These are phyloP conservation scores for Carassius auratus DNA, from an alignment of 2,113 vertebrate species.

Conservation along the genomic window DNA sequence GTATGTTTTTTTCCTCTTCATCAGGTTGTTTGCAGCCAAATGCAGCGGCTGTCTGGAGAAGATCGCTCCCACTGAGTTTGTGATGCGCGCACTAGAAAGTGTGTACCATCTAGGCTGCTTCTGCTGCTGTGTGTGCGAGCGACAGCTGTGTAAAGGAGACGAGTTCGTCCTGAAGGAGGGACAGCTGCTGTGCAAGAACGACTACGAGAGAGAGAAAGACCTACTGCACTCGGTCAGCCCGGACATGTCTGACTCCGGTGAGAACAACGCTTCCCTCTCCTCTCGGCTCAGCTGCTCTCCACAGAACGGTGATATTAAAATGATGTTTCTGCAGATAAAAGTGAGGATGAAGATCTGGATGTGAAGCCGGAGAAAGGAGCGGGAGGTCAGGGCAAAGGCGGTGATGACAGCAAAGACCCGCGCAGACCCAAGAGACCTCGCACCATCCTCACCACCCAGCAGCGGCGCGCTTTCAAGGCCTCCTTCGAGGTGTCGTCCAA, in stretches of 20 bases:
- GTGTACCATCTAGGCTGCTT: slow-evolving; percentile 95
- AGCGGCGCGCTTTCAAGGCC: slow-evolving; percentile 92
- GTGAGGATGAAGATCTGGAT: slow-evolving; percentile 87
- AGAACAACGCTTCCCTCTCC: slow-evolving; percentile 27
- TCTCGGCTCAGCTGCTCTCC: background rate
- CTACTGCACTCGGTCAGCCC: slow-evolving; percentile 85
- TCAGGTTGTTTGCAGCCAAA: slow-evolving; percentile 87
- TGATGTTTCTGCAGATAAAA: slow-evolving; percentile 80
- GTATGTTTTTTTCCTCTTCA: background rate
- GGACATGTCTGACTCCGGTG: slow-evolving; percentile 88
- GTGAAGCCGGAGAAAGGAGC: slow-evolving; percentile 81
- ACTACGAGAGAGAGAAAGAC: slow-evolving; percentile 89
- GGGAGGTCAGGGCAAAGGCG: slow-evolving; percentile 77
- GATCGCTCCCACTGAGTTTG: slow-evolving; percentile 87
- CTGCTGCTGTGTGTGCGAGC: slow-evolving; percentile 90
- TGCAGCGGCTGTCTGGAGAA: slow-evolving; percentile 91
- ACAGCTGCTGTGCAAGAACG: slow-evolving; percentile 89
- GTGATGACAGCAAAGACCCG: slow-evolving; percentile 83
- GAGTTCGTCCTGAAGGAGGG: slow-evolving; percentile 91
- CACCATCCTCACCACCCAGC: slow-evolving; percentile 90
- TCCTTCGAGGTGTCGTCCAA: slow-evolving; percentile 96
- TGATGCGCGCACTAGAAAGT: slow-evolving; percentile 89
- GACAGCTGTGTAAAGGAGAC: slow-evolving; percentile 89
- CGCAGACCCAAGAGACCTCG: slow-evolving; percentile 87
- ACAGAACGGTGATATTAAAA: background rate